These are phyloP conservation scores for Nymphalis io DNA, from an alignment of 1,140 invertebrate species.

Conservation along the genomic window DNA sequence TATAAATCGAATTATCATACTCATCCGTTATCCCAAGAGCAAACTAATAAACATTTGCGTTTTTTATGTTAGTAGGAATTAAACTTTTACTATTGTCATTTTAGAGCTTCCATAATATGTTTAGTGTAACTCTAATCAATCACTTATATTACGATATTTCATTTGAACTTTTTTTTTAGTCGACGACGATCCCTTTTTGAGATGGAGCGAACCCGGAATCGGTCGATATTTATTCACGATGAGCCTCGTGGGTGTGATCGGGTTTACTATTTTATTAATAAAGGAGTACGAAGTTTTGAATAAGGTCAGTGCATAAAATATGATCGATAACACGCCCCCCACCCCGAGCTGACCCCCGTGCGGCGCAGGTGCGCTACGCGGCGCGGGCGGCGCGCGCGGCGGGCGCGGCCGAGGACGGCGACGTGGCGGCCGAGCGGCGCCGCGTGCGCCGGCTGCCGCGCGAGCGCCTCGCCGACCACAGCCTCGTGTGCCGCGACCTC, in stretches of 20 bases:
- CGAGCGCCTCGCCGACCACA: slow-evolving; percentile 59
- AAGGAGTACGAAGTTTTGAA: slow-evolving; percentile 79
- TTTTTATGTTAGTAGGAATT: too few relatives aligned
- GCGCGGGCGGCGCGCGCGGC: slow-evolving; percentile 36
- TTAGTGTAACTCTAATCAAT: too few relatives aligned
- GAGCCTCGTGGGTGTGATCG: slow-evolving; percentile 63
- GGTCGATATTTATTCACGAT: slow-evolving; percentile 79
- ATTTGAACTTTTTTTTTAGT: slow-evolving; percentile 64
- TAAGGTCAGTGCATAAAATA: slow-evolving; percentile 48
- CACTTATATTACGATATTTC: too few relatives aligned
- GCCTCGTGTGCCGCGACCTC: slow-evolving; percentile 81
- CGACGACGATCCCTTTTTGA: slow-evolving; percentile 73
- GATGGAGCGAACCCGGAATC: slow-evolving; percentile 80
- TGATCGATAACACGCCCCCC: too few relatives aligned
- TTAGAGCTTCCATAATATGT: too few relatives aligned
- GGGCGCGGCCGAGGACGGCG: slow-evolving; percentile 66
- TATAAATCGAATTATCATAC: too few relatives aligned
- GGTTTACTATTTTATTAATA: slow-evolving; percentile 67
- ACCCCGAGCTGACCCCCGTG: too few relatives aligned
- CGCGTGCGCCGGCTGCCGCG: slow-evolving; percentile 51
- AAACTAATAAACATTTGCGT: too few relatives aligned
- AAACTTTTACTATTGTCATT: background rate
- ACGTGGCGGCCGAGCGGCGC: slow-evolving; percentile 75
- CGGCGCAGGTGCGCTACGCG: slow-evolving; percentile 48
- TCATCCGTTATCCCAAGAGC: too few relatives aligned